These are phyloP conservation scores for Daboia siamensis DNA, from an alignment of 2,113 vertebrate species.

Conservation along the genomic window DNA sequence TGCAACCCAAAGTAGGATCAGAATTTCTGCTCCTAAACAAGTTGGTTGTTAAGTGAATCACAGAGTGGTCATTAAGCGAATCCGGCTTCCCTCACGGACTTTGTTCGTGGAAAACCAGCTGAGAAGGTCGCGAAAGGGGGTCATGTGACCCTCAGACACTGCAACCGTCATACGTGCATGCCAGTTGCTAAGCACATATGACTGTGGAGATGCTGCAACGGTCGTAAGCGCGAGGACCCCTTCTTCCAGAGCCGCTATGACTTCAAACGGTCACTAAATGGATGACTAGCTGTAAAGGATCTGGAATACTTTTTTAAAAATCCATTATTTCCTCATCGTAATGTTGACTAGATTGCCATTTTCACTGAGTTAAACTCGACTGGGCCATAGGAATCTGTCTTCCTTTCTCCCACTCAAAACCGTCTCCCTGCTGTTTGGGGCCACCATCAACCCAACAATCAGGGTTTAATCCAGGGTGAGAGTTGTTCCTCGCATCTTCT, in stretches of 20 bases:
- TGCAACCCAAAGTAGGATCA: background rate
- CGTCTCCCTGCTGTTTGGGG: background rate
- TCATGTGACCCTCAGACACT: background rate
- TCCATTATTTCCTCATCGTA: background rate
- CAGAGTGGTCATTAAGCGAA: too few species aligned
- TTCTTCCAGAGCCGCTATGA: background rate
- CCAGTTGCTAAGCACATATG: background rate
- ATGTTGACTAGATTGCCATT: background rate
- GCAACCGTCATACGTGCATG: background rate
- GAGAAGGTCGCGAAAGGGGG: background rate
- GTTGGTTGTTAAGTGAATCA: background rate
- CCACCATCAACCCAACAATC: background rate
- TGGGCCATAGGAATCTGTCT: rapidly evolving
- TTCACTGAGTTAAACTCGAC: background rate
- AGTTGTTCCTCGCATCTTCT: background rate
- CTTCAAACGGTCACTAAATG: background rate
- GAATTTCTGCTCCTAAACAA: background rate
- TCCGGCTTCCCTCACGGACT: too few species aligned
- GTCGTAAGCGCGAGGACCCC: background rate
- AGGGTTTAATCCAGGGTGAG: background rate
- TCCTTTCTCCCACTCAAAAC: background rate
- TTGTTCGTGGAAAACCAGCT: too few species aligned
- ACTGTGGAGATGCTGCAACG: background rate
- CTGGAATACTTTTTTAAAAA: background rate
- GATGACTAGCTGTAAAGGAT: background rate